Evolutionary conservation across 2,888 invertebrate genomes (phyloP), one percentile per base, ranked within the genome.

Genomic region (Temnothorax rugatulus): DNA sequence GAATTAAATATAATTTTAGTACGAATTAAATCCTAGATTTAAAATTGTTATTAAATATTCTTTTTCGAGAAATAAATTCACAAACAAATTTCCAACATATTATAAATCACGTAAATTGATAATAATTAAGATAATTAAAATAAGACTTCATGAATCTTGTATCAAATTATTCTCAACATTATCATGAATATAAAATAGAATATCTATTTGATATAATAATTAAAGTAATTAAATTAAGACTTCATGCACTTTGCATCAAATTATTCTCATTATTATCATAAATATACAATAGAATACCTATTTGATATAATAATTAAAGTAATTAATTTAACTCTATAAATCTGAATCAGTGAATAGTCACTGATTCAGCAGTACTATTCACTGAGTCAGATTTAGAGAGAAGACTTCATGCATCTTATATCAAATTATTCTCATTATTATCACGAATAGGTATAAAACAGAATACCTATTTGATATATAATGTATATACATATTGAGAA

Each of bases 31-130:
- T 57, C 7, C 41, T 25, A 73, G 9, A 57, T 57, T 73, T 21
- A 71, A 71, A 54, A 71, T 34, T 13, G 0, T n/a, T 44, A 29
- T 41, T 74, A 44, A 73, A 75, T 13, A n/a, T 59, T 74, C 18
- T 59, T 29, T 44, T 59, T 29, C 1, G 1, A n/a, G 9, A 63
- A 63, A n/a, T 61, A 34, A 75, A 50, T 50, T 63, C 11, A 38
- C 15, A 52, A 52, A 34, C 3, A 38, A 54, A 71, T 71, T 9
- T 54, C 21, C 15, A 38, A 21, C 8, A 15, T 41, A 18, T 50
- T 41, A 41, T 21, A 57, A 54, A 57, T 34, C 7, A 34, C 7
- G 41, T 41, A 15, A 34, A 34, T 34, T 5, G 34, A 7, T 7
- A 34, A 34, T 34, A 34, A 29, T 29, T 29, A 29, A 29, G 29